Evolutionary conservation across 2,797 vertebrate genomes (phyloP).

Genomic region (Myripristis murdjan): DNA sequence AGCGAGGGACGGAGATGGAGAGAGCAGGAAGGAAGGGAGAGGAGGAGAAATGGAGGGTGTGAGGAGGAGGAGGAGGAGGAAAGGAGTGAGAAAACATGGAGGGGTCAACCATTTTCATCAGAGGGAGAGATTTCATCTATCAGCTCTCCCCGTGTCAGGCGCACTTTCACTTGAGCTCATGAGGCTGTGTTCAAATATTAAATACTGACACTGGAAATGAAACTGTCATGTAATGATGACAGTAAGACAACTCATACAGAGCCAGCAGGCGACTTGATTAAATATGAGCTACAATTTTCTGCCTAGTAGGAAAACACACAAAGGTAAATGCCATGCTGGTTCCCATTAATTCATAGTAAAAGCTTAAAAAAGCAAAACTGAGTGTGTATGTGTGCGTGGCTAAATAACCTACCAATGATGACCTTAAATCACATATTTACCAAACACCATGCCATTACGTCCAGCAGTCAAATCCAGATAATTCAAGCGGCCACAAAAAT

Average conservation of each 20-base stretch:
- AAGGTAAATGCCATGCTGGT: neutral
- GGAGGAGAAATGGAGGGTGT: constrained; percentile 19
- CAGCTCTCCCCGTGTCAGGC: constrained; percentile 5
- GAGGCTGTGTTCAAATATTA: constrained; percentile 7
- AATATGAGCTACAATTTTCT: neutral
- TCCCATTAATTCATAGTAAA: neutral
- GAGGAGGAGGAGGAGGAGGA: neutral
- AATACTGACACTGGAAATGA: constrained; percentile 9
- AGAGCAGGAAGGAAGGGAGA: constrained; percentile 25
- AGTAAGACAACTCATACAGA: neutral
- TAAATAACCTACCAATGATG: neutral
- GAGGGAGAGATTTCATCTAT: constrained; percentile 18
- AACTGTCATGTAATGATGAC: neutral
- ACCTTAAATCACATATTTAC: constrained; percentile 15
- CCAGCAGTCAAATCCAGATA: constrained; percentile 36
- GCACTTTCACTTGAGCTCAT: neutral
- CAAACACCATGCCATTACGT: constrained; percentile 2
- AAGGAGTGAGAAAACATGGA: constrained; percentile 28
- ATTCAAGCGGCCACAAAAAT: constrained; percentile 44
- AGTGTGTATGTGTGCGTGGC: neutral
- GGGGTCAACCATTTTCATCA: constrained; percentile 31
- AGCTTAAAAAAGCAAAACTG: neutral
- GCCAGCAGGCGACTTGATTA: neutral
- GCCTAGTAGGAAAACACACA: neutral
- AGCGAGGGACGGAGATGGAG: constrained; percentile 42